Base-by-base conservation (phyloP, 53 echinoderm and acorn worm species). In the Pentamera pediparva region DNA sequence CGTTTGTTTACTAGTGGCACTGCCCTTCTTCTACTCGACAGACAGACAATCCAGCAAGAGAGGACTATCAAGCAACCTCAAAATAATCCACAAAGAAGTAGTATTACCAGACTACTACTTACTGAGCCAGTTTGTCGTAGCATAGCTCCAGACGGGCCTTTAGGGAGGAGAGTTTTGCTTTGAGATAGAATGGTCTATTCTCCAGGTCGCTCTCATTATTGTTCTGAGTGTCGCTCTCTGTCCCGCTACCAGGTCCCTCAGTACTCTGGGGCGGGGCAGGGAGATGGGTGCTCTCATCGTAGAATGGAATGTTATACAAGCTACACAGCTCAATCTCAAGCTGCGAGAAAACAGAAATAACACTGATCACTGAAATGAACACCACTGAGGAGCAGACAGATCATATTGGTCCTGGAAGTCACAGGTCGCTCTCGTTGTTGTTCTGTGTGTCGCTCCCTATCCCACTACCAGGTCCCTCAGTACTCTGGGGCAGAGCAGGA, bases 181-280 rank as follows among this genome's bases (percentile, higher is more conserved):
- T 37, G 33, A 86, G 63, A 35, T 39, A 47, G 24, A 57, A 36
- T 37, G 79, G 5, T 33, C 62, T 78, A 10, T 62, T 57, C 28
- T 35, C 75, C 8, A 38, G 38, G 43, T 45, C 74, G 32, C 85
- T 85, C 52, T 86, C 82, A 32, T 30, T 33, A n/a, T 24, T 31
- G 31, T 70, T 51, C 72, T 85, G 85, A 3, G 65, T 75, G 28
- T 96, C 91, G 58, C 90, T 96, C 86, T 96, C 98, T 37, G 91
- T 88, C 8, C 96, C 91, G 56, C 88, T 96, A 9, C 96, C 96
- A 30, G 82, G 83, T 49, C 75, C 75, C 39, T 92, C 92, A 31
- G 18, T 28, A 32, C 5, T 50, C 20, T 20, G 17, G 5, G 50
- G 50, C 20, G 50, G 13, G 4, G 31, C 28, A 18, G 70, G 52